Conservation (phyloP, 2,888 invertebrate species). For the Graphium colonna region DNA sequence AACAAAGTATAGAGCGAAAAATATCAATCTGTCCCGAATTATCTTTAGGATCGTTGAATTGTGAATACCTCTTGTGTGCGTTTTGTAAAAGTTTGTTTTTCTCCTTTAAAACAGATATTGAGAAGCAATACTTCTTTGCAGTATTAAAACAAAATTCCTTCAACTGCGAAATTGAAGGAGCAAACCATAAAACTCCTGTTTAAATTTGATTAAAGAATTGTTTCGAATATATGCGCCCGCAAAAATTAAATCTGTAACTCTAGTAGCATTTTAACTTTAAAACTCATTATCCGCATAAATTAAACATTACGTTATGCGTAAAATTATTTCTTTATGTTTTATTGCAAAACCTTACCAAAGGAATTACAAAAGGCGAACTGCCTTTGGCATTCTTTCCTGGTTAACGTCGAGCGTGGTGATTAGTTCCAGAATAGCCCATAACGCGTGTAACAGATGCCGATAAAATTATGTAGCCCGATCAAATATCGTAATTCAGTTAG, state of each 20-base stretch:
- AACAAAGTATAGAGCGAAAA: slow-evolving; percentile 28
- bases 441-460: no score
- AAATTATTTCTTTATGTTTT: no score
- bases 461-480: no score
- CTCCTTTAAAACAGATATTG: slow-evolving; percentile 65
- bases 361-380: no score
- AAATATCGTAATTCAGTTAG: no score
- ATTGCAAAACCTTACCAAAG: no score
- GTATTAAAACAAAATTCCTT: slow-evolving; percentile 66
- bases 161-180: slow-evolving; percentile 67
- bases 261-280: slow-evolving; percentile 14
- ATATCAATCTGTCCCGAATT: slow-evolving; percentile 39
- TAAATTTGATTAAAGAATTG: slow-evolving; percentile 61
- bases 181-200: slow-evolving; percentile 66
- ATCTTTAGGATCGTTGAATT: slow-evolving; percentile 52
- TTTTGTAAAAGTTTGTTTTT: slow-evolving; percentile 58
- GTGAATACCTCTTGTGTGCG: slow-evolving; percentile 51
- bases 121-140: slow-evolving; percentile 69
- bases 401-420: no score
- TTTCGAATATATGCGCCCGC: slow-evolving; percentile 25
- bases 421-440: no score
- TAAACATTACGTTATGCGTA: slow-evolving; percentile 12
- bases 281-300: slow-evolving; percentile 17
- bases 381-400: no score
- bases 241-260: slow-evolving; percentile 10